Conservation (phyloP, 2,797 vertebrate genomes). For the Pristis pectinata region DNA sequence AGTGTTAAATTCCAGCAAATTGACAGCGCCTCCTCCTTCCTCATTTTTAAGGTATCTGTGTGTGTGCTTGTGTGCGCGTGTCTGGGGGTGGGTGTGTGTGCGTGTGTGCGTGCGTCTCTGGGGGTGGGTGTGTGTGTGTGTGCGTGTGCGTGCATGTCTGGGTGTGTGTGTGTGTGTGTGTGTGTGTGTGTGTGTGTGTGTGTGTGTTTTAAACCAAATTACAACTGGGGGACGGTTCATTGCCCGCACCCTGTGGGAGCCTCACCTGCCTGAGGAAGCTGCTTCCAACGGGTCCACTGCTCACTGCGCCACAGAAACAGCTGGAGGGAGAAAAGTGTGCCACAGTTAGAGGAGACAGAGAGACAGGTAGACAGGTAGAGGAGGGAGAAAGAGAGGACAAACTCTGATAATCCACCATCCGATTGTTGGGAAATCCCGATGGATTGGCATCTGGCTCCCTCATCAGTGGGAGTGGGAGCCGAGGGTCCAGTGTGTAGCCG, state of each 20-base stretch:
- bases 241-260: neutral
- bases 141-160: too few species aligned
- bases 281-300: neutral
- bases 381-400: neutral
- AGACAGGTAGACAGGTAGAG: neutral
- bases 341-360: neutral
- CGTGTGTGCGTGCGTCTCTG: too few species aligned
- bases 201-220: neutral
- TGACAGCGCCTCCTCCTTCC: neutral
- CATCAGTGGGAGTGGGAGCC: too few species aligned
- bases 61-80: too few species aligned
- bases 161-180: too few species aligned
- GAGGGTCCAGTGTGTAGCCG: too few species aligned
- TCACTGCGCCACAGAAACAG: constrained; percentile 1
- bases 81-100: too few species aligned
- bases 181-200: too few species aligned
- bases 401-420: too few species aligned
- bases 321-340: neutral
- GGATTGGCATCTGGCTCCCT: too few species aligned
- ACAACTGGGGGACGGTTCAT: neutral
- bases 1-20: neutral
- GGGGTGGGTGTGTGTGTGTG: too few species aligned
- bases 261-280: neutral
- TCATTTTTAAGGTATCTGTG: neutral
- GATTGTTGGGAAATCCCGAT: too few species aligned